Base-by-base conservation (phyloP, 2,113 vertebrate species). In the Leuciscus idus region DNA sequence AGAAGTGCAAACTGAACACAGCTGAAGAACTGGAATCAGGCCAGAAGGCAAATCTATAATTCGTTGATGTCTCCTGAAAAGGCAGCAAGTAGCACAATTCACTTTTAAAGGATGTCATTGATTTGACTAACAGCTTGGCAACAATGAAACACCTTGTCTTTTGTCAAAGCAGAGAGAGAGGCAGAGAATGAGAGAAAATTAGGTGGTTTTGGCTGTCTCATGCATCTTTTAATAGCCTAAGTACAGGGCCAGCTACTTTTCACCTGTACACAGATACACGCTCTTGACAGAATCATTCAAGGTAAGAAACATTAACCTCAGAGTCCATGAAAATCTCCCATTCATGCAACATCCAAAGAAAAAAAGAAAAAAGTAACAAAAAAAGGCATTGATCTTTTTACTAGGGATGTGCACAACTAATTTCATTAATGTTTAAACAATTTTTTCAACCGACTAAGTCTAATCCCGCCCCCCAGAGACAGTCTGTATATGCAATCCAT, bases 41-140 rank as follows among this genome's bases (percentile, higher is more conserved):
- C 82, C 82, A 84, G 82, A 59, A 84, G 82, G 68, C 50, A 39
- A 73, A 84, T 84, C 82, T 84, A 84, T 84, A 84, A 84, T 84
- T 84, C 30, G 68, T 59, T 84, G 50, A 84, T 84, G 82, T 73
- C 52, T 72, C 57, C 64, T 73, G 82, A 73, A 57, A 73, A 73
- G 82, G 33, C 68, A 74, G 82, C 82, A 59, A 70, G 62, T 82
- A 68, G 28, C 17, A 70, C 62, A 52, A 82, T 84, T 84, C 52
- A 84, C 68, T 59, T 84, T 84, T 84, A 84, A 55, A 84, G 82
- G 52, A 73, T 57, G 82, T 57, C 66, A 84, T 59, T 73, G 66
- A 83, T 84, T 84, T 74, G 82, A 84, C 68, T 84, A 84, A 73
- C 64, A 84, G 82, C 55, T 84, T 61, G 52, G 85, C 78, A 73